phyloP scores from a whole-genome alignment of 2,113 vertebrate species.

The Tenrec ecaudatus region DNA sequence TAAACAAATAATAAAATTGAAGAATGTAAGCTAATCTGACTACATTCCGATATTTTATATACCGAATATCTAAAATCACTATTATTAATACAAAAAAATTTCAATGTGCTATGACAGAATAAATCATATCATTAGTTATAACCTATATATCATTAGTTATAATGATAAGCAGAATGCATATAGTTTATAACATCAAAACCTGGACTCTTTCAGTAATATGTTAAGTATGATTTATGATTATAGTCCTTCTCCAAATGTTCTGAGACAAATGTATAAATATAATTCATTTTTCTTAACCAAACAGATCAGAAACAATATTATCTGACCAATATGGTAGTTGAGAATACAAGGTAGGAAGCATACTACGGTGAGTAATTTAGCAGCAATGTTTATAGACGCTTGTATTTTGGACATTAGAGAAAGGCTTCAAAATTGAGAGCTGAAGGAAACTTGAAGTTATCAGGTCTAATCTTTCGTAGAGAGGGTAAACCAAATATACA shows the following conservation, averaged over 20 bases:
- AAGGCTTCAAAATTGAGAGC: constrained; percentile 44
- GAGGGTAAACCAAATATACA: background rate
- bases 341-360: background rate
- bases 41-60: background rate
- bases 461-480: constrained; percentile 2
- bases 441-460: background rate
- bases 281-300: constrained; percentile 43
- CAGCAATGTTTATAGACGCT: background rate
- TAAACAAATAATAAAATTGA: background rate
- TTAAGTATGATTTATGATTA: background rate
- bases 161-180: background rate
- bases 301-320: constrained; percentile 28
- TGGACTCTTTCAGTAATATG: background rate
- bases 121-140: background rate
- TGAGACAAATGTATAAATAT: background rate
- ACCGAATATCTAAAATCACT: constrained; percentile 7
- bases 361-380: background rate
- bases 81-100: background rate
- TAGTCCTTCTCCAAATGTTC: background rate
- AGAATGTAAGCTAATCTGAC: constrained; percentile 26
- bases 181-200: background rate
- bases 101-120: constrained; percentile 12
- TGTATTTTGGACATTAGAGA: constrained; percentile 31
- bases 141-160: background rate
- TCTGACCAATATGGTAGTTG: constrained; percentile 22